Evolutionary conservation across 2,888 invertebrate genomes (phyloP).

Genomic region (Meteorus cinctellus): DNA sequence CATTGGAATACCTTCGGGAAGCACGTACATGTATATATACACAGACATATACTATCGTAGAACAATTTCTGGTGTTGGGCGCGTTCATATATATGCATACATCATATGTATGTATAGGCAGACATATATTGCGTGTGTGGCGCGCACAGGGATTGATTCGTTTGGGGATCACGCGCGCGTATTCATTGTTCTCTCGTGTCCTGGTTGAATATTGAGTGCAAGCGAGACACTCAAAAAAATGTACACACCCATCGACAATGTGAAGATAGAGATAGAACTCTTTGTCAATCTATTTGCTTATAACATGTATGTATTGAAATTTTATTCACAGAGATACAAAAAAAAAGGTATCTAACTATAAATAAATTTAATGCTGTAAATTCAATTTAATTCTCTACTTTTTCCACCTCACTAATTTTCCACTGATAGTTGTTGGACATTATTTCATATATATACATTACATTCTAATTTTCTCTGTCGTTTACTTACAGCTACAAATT

Average conservation of each 20-base stretch:
- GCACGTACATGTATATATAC: slow-evolving; percentile 31
- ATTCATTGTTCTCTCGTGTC: slow-evolving; percentile 38
- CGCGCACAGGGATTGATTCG: slow-evolving; percentile 30
- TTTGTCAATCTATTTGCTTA: background rate
- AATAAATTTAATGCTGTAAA: background rate
- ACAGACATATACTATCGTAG: slow-evolving; percentile 8
- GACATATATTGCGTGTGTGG: slow-evolving; percentile 1
- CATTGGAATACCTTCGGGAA: slow-evolving; percentile 48
- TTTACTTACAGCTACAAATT: background rate
- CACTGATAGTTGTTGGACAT: background rate
- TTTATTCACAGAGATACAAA: background rate
- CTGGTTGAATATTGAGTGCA: slow-evolving; percentile 30
- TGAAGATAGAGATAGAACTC: slow-evolving; percentile 1
- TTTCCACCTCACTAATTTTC: background rate
- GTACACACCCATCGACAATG: slow-evolving; percentile 14
- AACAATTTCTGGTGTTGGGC: background rate
- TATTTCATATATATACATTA: background rate
- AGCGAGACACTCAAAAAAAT: slow-evolving; percentile 20
- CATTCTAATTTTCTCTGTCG: background rate
- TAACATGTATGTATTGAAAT: slow-evolving; percentile 31
- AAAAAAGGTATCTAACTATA: background rate
- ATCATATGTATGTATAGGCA: slow-evolving; percentile 30
- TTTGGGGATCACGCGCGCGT: slow-evolving; percentile 39
- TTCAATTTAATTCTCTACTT: background rate
- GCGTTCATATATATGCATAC: slow-evolving; percentile 28